Conservation (phyloP, 2,888 invertebrate species). For the Cyrtodaria siliqua region DNA sequence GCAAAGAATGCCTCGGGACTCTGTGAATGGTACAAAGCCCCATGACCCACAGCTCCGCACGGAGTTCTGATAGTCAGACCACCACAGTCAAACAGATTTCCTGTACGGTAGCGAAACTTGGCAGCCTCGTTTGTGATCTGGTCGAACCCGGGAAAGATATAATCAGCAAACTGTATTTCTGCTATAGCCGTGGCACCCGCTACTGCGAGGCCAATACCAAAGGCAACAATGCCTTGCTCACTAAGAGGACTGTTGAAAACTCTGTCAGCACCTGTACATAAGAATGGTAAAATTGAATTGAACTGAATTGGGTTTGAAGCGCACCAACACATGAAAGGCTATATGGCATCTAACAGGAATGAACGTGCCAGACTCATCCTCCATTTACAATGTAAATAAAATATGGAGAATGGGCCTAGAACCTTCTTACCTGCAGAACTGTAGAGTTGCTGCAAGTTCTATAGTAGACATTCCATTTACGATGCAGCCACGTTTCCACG, state of each 20-base stretch:
- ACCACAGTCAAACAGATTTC: constrained; percentile 95
- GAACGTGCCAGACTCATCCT: no score
- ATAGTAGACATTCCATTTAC: no score
- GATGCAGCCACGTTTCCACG: no score
- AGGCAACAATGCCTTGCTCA: constrained; percentile 93
- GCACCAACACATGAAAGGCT: no score
- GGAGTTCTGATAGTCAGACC: constrained; percentile 96
- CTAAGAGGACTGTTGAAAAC: constrained; percentile 95
- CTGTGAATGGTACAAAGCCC: constrained; percentile 99
- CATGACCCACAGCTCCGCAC: constrained; percentile 99
- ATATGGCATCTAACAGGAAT: no score
- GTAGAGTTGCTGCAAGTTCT: no score
- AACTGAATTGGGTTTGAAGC: no score
- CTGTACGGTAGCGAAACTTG: constrained; percentile 97
- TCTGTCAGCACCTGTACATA: constrained; percentile 91
- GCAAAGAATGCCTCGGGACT: constrained; percentile 99
- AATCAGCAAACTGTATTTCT: constrained; percentile 99
- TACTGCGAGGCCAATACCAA: constrained; percentile 97
- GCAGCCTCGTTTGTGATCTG: constrained; percentile 92
- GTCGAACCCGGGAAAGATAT: constrained; percentile 99
- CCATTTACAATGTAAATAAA: no score
- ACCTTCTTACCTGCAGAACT: no score
- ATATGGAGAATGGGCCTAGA: no score
- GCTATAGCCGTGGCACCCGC: constrained; percentile 98
- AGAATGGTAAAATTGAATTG: no score